Base-by-base conservation (phyloP, 2,888 invertebrate species). In the Heliconius ethilla region DNA sequence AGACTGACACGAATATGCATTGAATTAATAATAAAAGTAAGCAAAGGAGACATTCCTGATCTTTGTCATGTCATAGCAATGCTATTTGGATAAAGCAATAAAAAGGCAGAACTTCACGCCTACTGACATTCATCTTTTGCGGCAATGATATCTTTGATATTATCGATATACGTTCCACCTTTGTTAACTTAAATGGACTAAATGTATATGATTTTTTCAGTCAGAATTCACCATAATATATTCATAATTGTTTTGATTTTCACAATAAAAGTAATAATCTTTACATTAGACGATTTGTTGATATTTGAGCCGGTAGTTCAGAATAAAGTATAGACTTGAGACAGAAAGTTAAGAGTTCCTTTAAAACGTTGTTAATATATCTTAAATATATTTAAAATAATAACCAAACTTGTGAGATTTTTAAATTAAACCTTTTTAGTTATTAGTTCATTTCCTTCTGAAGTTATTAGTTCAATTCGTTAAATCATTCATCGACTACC, bases 21-120 rank as follows among this genome's bases (percentile, higher is more conserved):
- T 79, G 75, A 79, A 82, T 81, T 78, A 80, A 79, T 78, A 79
- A 72, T 80, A 81, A 77, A 82, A 80, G 75, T 78, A 80, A 79
- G 65, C 66, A 40, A 76, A 82, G 87, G 88, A 88, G 86, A 91
- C 89, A 91, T 92, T 90, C 89, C 89, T 90, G 90, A 91, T 91
- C 90, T 89, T 88, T 90, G 82, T 83, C 81, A 88, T 87, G 89
- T 90, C 90, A 89, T 80, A 82, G 81, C 81, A 77, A 79, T 80
- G 79, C 80, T 80, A 82, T 85, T 85, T 85, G 81, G 84, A 83
- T 84, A 82, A 82, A 81, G 78, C 80, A 82, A 83, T 82, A 84
- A 83, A 82, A 84, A 80, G 80, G 82, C 79, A 79, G 76, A 69
- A 79, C 81, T 81, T 82, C 82, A 80, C 80, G 82, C 82, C 79